phyloP scores from a whole-genome alignment of 92 coral and sea anemone genomes.

The Epizoanthus ramosus region DNA sequence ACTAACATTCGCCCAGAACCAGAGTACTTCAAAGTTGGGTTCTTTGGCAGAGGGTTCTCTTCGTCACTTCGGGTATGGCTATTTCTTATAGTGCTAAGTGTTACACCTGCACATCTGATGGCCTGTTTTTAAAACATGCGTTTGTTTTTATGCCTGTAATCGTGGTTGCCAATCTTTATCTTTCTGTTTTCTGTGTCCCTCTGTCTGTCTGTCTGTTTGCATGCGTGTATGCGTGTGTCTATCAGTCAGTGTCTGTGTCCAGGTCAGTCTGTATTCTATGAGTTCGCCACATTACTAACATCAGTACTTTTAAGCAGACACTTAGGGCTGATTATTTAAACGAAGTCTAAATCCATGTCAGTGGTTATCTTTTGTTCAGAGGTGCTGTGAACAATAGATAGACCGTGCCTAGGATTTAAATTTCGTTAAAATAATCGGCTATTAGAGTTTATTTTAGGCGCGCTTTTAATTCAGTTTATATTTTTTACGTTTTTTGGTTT shows the following conservation, averaged over 20 bases:
- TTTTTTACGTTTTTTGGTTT: too few species aligned
- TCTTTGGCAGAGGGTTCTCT: slow-evolving; percentile 91
- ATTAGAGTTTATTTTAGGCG: too few species aligned
- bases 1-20: slow-evolving; percentile 85
- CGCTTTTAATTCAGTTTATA: too few species aligned
- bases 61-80: slow-evolving; percentile 81
- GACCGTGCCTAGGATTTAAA: too few species aligned
- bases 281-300: too few species aligned
- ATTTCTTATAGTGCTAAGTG: neutral
- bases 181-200: neutral
- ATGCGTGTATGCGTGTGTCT: neutral
- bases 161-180: neutral
- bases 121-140: neutral
- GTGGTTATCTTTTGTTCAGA: too few species aligned
- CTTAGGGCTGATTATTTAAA: too few species aligned
- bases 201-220: neutral
- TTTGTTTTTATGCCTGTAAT: neutral
- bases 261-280: too few species aligned
- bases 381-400: too few species aligned
- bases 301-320: too few species aligned
- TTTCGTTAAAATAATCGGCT: too few species aligned
- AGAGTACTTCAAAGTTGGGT: slow-evolving; percentile 91
- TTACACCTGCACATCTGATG: neutral
- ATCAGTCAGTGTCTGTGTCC: neutral
- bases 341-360: too few species aligned